phyloP scores from a whole-genome alignment of 2,113 vertebrate genomes.

The Alouatta palliata region DNA sequence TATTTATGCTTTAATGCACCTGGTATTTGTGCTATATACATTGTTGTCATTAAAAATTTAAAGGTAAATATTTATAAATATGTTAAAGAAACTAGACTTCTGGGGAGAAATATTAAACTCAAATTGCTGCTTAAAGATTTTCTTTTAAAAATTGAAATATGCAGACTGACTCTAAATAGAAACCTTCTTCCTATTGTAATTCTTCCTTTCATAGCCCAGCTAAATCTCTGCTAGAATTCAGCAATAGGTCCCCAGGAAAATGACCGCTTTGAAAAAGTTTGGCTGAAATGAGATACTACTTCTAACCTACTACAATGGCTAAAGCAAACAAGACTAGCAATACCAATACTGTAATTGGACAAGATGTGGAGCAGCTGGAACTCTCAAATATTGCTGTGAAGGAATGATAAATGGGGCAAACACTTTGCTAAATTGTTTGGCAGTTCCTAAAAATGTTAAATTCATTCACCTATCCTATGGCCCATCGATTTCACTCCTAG shows the following conservation, averaged over 20 bases:
- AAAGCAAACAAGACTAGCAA: neutral
- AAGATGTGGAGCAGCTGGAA: neutral
- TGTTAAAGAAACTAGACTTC: conserved; percentile 66
- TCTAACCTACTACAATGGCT: neutral
- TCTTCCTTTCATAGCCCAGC: neutral
- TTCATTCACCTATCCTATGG: neutral
- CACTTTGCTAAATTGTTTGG: neutral
- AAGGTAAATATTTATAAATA: conserved; percentile 78
- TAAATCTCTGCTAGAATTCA: neutral
- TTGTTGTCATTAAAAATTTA: conserved; percentile 69
- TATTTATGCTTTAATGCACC: conserved; percentile 61
- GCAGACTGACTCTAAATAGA: conserved; percentile 51
- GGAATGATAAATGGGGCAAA: neutral
- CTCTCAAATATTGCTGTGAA: neutral
- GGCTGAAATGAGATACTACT: neutral
- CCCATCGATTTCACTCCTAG: neutral
- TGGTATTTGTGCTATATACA: conserved; percentile 53
- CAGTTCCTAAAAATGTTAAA: neutral
- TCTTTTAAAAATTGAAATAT: conserved; percentile 58
- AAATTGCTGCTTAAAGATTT: conserved; percentile 26
- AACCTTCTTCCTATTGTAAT: neutral
- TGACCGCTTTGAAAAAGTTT: neutral
- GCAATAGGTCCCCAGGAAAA: neutral
- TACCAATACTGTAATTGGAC: neutral
- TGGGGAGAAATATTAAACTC: conserved; percentile 66